Evolutionary conservation across 2,888 invertebrate species (phyloP).

Genomic region (Harpalus rubripes): DNA sequence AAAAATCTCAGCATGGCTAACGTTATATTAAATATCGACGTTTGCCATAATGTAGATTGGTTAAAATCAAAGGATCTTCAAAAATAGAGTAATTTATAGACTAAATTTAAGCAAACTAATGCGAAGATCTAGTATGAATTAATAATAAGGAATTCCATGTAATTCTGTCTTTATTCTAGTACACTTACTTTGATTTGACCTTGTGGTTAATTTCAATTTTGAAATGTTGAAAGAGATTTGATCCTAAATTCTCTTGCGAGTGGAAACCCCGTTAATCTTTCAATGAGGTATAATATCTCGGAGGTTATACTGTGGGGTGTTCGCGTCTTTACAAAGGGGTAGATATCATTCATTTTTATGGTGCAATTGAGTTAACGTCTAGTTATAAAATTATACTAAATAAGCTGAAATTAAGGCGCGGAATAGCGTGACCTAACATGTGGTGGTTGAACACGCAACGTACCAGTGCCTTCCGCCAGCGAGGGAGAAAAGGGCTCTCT

Average conservation of each 20-base stretch:
- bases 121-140: no score
- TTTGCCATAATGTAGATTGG: no score
- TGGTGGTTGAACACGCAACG: conserved; percentile 39
- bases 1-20: no score
- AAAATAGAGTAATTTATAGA: no score
- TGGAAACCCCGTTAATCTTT: background rate
- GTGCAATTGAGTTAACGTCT: conserved; percentile 54
- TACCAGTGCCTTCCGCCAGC: background rate
- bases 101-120: no score
- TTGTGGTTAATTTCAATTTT: background rate
- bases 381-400: conserved; percentile 55
- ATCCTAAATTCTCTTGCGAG: background rate
- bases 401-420: conserved; percentile 50
- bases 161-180: no score
- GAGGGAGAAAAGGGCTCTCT: background rate
- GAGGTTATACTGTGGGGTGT: conserved; percentile 31
- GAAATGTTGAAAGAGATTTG: background rate
- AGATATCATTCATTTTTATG: conserved; percentile 54
- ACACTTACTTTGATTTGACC: background rate
- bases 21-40: no score
- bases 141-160: no score
- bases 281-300: conserved; percentile 8
- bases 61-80: no score
- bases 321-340: conserved; percentile 23
- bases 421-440: conserved; percentile 49